Evolutionary conservation across 2,888 invertebrate species (phyloP).

Genomic region (Oscheius sp.): DNA sequence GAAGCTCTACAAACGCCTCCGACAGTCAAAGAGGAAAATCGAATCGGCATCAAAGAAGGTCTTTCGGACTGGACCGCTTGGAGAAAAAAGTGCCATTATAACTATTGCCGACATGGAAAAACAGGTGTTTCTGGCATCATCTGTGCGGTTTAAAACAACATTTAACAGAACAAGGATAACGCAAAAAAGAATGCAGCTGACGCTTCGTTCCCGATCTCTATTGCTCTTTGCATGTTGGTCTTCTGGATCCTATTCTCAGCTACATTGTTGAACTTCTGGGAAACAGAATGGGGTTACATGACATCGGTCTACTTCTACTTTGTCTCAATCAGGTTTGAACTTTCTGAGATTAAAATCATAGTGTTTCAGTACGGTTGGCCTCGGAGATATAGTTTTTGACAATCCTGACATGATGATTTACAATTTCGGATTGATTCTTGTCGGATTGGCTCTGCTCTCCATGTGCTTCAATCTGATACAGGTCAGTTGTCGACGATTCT

Average conservation of each 20-base stretch:
- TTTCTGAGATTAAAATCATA: neutral
- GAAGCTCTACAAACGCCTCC: slow-evolving; percentile 64
- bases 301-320: slow-evolving; percentile 72
- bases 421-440: slow-evolving; percentile 70
- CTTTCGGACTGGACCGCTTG: neutral
- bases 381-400: slow-evolving; percentile 71
- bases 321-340: slow-evolving; percentile 68
- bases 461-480: slow-evolving; percentile 71
- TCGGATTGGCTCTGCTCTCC: slow-evolving; percentile 70
- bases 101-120: slow-evolving; percentile 22
- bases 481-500: slow-evolving; percentile 34
- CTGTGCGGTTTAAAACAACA: neutral
- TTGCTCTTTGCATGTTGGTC: slow-evolving; percentile 68
- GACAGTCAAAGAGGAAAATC: slow-evolving; percentile 54
- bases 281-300: slow-evolving; percentile 56
- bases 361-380: slow-evolving; percentile 67
- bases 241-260: slow-evolving; percentile 69
- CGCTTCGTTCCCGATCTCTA: slow-evolving; percentile 64
- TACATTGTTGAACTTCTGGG: slow-evolving; percentile 54
- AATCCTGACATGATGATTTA: slow-evolving; percentile 72
- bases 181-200: slow-evolving; percentile 45
- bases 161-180: slow-evolving; percentile 42
- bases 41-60: slow-evolving; percentile 30
- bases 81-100: slow-evolving; percentile 21
- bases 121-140: neutral